Base-by-base conservation (phyloP, 2,888 invertebrate species). In the Bruchidius siliquastri region DNA sequence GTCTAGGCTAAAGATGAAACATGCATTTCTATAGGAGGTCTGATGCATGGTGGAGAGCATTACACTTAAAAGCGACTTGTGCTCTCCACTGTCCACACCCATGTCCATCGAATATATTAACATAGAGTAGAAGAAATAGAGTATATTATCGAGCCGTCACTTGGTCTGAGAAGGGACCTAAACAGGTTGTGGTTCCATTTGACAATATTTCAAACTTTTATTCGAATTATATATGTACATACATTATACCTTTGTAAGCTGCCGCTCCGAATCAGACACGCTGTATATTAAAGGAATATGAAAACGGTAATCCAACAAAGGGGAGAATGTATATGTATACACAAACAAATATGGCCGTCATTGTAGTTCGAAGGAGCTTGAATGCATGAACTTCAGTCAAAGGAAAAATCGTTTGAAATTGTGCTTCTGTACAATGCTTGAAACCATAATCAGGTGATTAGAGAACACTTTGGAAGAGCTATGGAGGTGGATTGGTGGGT, bases 141-240 rank as follows among this genome's bases (percentile, higher is more conserved):
- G 80, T 81, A 80, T 80, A 81, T 80, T 81, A 81, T 82, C 79
- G 78, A 78, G 80, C 79, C 79, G 81, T 81, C 83, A 49, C 49
- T 13, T 18, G 49, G 49, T 49, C 49, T 49, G 49, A 49, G 49
- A 49, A 49, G 49, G 49, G 49, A 49, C 49, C 8, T 79, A 79
- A 82, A 82, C 83, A 81, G 82, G 82, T 82, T 82, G 80, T 82
- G 82, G 80, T 81, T 79, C 80, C 79, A 77, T 79, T 78, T 79
- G 80, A 82, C 81, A 82, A 82, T 82, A 82, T 83, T 82, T 83
- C 79, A 82, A 79, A 82, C 82, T 49, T 82, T 82, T 82, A 82
- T 83, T 81, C 83, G 80, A 80, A 82, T 83, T 82, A 83, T 82
- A 80, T 83, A 83, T 83, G 83, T 82, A 81, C 83, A 83, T 83